These are phyloP conservation scores for Cosmorhoe ocellata DNA, from an alignment of 2,888 invertebrate species.

Conservation along the genomic window DNA sequence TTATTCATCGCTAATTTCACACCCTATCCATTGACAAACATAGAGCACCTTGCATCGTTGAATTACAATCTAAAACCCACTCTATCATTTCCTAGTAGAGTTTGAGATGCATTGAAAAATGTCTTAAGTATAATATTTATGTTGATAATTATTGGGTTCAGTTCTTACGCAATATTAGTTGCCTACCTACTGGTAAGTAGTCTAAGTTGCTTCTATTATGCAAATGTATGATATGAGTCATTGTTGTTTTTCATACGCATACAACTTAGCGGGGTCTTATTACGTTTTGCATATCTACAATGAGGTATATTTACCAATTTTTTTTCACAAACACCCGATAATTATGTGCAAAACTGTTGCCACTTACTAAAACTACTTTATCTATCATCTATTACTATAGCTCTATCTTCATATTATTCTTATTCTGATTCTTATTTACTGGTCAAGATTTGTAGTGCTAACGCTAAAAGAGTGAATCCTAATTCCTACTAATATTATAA, in stretches of 20 bases:
- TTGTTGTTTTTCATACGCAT: conserved; percentile 14
- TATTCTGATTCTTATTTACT: too few species aligned
- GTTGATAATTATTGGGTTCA: conserved; percentile 44
- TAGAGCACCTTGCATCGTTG: conserved; percentile 33
- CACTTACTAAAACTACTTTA: too few species aligned
- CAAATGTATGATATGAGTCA: conserved; percentile 31
- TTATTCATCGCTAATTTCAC: conserved; percentile 61
- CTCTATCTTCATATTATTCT: too few species aligned
- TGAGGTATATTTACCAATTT: too few species aligned
- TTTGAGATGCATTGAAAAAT: background rate
- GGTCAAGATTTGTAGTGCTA: too few species aligned
- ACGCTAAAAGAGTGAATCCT: too few species aligned
- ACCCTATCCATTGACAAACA: conserved; percentile 60
- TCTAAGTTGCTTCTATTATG: conserved; percentile 32
- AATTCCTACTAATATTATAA: too few species aligned
- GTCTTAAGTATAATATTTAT: conserved; percentile 33
- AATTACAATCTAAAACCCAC: conserved; percentile 35
- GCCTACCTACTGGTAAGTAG: conserved; percentile 18
- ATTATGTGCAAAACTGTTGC: too few species aligned
- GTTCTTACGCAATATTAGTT: conserved; percentile 36
- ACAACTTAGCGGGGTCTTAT: background rate
- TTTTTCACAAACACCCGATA: too few species aligned
- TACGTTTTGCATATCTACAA: background rate
- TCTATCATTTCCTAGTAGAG: conserved; percentile 23
- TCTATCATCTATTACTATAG: too few species aligned